Conservation (phyloP, 1,140 invertebrate species). For the Drosophila parabipectinata region DNA sequence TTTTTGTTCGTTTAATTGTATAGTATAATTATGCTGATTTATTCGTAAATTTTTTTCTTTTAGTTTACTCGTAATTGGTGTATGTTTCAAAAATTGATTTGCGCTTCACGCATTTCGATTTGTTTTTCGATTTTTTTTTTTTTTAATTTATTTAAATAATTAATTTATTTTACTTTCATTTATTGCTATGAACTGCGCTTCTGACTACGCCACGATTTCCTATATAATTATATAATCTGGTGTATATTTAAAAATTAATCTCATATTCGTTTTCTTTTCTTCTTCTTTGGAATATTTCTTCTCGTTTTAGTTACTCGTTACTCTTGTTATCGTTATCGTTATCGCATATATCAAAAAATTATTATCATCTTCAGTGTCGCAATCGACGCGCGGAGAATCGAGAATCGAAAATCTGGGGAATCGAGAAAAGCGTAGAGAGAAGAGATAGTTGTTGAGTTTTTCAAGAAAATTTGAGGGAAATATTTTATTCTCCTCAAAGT, state of each 20-base stretch:
- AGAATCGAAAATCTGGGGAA: slow-evolving; percentile 26
- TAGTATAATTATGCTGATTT: slow-evolving; percentile 45
- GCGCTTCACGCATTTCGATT: slow-evolving; percentile 20
- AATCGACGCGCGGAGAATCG: slow-evolving; percentile 67
- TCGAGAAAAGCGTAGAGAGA: slow-evolving; percentile 43
- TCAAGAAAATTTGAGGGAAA: slow-evolving; percentile 11
- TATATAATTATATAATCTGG: slow-evolving; percentile 45
- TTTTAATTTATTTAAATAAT: slow-evolving; percentile 8
- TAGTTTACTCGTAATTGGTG: slow-evolving; percentile 72
- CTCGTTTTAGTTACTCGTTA: slow-evolving; percentile 22
- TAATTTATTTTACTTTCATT: slow-evolving; percentile 16
- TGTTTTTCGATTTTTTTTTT: slow-evolving; percentile 18
- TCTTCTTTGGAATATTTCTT: not conserved
- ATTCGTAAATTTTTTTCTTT: slow-evolving; percentile 32
- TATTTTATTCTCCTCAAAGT: not conserved
- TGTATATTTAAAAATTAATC: slow-evolving; percentile 54
- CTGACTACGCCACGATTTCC: slow-evolving; percentile 58
- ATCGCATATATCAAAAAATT: slow-evolving; percentile 73
- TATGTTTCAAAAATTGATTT: slow-evolving; percentile 66
- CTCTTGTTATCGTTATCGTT: slow-evolving; percentile 2
- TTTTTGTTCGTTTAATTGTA: slow-evolving; percentile 26
- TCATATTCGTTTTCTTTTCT: slow-evolving; percentile 6
- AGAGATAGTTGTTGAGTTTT: slow-evolving; percentile 14
- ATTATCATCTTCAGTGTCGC: slow-evolving; percentile 74
- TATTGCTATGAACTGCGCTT: slow-evolving; percentile 69